Percentiles rank a stretch among this genome's conserved stretches.
Evolutionary conservation across 2,797 vertebrate species (phyloP).

Genomic region (Balearica regulorum): DNA sequence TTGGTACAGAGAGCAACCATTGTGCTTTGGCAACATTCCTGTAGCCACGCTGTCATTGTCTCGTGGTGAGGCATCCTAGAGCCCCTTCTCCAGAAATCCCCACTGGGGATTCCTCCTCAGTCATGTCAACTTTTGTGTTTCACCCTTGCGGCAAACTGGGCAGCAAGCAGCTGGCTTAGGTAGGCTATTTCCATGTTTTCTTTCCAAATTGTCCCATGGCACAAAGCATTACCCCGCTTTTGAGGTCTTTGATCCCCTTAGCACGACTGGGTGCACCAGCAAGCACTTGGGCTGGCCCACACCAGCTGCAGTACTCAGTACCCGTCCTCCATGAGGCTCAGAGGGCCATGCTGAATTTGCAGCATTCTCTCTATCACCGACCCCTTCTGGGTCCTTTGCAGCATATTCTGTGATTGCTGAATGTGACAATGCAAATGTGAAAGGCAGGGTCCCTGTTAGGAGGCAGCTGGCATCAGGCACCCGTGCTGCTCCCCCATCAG

Average conservation of each 20-base stretch:
- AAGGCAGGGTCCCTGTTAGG: background rate
- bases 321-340: rapidly evolving
- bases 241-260: background rate
- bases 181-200: background rate
- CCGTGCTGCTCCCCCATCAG: background rate
- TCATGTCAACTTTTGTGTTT: background rate
- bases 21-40: background rate
- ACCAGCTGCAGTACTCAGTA: rapidly evolving
- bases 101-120: background rate
- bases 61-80: background rate
- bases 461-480: background rate
- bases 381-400: background rate
- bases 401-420: background rate
- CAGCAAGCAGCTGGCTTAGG: background rate
- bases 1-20: background rate
- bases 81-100: background rate
- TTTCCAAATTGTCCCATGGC: background rate
- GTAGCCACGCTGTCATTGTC: rapidly evolving
- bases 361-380: rapidly evolving
- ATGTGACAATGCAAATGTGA: background rate
- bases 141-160: background rate
- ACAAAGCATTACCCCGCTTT: background rate
- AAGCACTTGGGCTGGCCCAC: background rate
- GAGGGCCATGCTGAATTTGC: rapidly evolving
- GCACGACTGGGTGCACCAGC: rapidly evolving